A percentile compares a stretch with the other conserved stretches of the same genome.
Evolutionary conservation across 1,140 invertebrate genomes (phyloP).

Genomic region (Mactra quadrangularis): DNA sequence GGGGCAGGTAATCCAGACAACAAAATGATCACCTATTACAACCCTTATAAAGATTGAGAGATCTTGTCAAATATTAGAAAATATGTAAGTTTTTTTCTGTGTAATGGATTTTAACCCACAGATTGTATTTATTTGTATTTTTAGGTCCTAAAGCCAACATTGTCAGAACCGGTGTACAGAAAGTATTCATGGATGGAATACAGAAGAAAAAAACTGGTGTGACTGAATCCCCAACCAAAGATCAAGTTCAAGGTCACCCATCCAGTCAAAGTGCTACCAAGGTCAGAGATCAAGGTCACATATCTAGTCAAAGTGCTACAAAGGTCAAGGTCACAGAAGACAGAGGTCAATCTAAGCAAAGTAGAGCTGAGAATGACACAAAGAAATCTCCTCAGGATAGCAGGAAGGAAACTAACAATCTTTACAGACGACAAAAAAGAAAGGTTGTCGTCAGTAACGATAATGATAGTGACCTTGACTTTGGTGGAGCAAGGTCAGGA

Average conservation of each 20-base stretch:
- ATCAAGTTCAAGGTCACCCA: neutral
- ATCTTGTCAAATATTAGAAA: no score
- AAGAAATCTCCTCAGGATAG: neutral
- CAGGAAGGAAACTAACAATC: neutral
- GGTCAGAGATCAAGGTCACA: neutral
- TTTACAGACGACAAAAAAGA: conserved; percentile 1
- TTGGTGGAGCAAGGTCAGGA: neutral
- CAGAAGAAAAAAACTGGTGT: conserved; percentile 22
- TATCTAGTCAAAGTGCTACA: neutral
- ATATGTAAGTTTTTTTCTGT: no score
- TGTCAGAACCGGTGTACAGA: conserved; percentile 50
- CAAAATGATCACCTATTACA: no score
- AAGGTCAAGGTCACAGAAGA: neutral
- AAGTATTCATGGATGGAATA: conserved; percentile 66
- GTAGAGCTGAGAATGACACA: neutral
- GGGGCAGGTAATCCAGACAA: no score
- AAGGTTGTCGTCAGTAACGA: conserved; percentile 9
- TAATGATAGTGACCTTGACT: conserved; percentile 39
- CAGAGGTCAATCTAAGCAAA: neutral
- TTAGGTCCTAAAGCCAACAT: conserved; percentile 69
- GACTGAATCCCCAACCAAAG: conserved; percentile 12
- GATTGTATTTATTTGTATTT: no score
- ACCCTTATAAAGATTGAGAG: no score
- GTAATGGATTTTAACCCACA: no score
- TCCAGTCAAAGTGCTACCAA: neutral